phyloP scores from a whole-genome alignment of 2,113 vertebrate genomes.

The Rhinichthys klamathensis region DNA sequence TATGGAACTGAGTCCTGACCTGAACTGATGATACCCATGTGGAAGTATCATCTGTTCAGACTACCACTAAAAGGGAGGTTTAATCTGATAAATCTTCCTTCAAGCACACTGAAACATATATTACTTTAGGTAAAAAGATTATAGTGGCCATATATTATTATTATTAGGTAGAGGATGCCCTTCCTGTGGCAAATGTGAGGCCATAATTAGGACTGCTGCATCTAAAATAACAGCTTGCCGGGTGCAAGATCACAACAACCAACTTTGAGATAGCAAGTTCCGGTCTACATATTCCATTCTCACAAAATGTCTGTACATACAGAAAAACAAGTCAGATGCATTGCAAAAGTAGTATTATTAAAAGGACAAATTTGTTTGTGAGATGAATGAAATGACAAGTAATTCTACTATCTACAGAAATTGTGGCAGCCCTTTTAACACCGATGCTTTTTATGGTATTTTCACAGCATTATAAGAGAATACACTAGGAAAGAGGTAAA shows the following conservation, averaged over 20 bases:
- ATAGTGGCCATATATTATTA: neutral
- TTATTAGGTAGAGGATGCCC: neutral
- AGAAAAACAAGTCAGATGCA: neutral
- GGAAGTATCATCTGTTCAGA: neutral
- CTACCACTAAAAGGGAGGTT: neutral
- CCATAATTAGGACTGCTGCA: neutral
- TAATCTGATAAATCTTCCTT: neutral
- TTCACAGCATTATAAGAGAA: neutral
- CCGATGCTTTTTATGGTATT: neutral
- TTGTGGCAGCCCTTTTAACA: neutral
- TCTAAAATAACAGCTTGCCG: too few relatives aligned
- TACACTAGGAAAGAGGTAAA: neutral
- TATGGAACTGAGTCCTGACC: neutral
- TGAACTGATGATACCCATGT: neutral
- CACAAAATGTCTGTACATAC: neutral
- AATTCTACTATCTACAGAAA: neutral
- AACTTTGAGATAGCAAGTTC: slow-evolving; percentile 3
- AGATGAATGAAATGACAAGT: neutral
- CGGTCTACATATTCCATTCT: neutral
- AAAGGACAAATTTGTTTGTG: neutral
- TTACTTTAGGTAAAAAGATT: neutral
- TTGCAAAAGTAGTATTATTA: neutral
- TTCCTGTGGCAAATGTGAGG: neutral
- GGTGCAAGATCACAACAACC: neutral
- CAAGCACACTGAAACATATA: neutral